These are phyloP conservation scores for Tuberolachnus salignus DNA, from an alignment of 2,888 invertebrate genomes.

Conservation along the genomic window DNA sequence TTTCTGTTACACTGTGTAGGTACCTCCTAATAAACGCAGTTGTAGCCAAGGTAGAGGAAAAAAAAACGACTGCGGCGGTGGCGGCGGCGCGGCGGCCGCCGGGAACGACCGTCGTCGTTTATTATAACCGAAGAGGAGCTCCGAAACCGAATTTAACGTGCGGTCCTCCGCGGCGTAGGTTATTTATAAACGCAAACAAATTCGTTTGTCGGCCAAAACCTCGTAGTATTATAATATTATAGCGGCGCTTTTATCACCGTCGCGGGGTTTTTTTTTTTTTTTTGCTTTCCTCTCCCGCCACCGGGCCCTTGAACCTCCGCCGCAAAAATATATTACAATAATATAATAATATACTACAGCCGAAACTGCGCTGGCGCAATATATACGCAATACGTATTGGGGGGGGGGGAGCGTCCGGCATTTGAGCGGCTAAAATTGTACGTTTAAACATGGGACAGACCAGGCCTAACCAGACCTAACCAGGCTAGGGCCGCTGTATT, in stretches of 20 bases:
- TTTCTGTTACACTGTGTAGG: too few species aligned
- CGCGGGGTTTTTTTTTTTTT: background rate
- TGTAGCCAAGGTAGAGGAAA: background rate
- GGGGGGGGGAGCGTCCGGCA: too few species aligned
- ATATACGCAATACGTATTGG: too few species aligned
- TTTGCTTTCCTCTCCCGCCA: background rate
- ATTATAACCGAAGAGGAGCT: background rate
- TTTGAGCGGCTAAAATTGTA: too few species aligned
- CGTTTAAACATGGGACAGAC: too few species aligned
- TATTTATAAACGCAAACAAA: constrained; percentile 39
- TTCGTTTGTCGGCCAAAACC: constrained; percentile 21
- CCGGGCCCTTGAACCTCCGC: background rate
- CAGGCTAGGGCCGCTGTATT: too few species aligned
- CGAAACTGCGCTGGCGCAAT: too few species aligned
- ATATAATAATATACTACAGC: too few species aligned
- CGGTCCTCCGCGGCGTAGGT: background rate
- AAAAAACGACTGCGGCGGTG: background rate
- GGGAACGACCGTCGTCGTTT: background rate
- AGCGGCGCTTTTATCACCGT: background rate
- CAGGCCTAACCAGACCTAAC: too few species aligned
- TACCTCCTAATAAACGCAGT: too few species aligned
- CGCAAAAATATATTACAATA: too few species aligned
- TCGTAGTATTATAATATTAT: constrained; percentile 10
- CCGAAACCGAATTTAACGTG: background rate
- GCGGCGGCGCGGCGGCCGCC: background rate